Evolutionary conservation across 2,888 invertebrate genomes (phyloP), one percentile per base, ranked within the genome.

Genomic region (Drosophila atripex): DNA sequence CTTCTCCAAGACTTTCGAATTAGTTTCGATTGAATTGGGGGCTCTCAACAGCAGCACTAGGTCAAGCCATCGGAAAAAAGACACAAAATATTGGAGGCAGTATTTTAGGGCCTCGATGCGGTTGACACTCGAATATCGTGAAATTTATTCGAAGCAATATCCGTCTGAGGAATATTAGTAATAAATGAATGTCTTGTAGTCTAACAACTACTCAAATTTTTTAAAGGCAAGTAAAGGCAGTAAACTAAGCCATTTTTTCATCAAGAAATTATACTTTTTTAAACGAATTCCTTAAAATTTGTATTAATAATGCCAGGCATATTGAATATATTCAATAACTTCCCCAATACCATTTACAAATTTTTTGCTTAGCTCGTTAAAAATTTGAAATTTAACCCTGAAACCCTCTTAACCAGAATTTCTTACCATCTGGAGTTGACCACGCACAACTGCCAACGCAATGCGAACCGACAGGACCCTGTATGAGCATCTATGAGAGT

Each of bases 381-480:
- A 35, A 35, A 35, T 35, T 6, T 6, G 7, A n/a, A n/a, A 35
- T n/a, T 28, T 52, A 41, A 39, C 25, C 38, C 51, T 25, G 35
- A 23, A 23, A n/a, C n/a, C 7, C 23, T 39, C 14, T 25, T 25
- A 14, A 23, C 39, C 25, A 41, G 9, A 28, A 47, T 16, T 35
- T 11, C 32, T 14, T 16, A 41, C 25, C 64, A 64, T 58, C 38
- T 35, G 53, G 38, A 11, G 49, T 32, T 25, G 58, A 69, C 58
- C 58, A 52, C 61, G 47, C 58, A 65, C 63, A 50, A 55, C 14
- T n/a, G 32, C 43, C 50, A 53, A 65, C 59, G 69, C 69, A 60
- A 68, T 54, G 50, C 46, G 45, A 53, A 72, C 59, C 74, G 69
- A 73, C 66, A 66, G 73, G 65, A 70, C 64, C 72, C 71, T 74